These are phyloP conservation scores for Athalia rosae DNA, from an alignment of 2,888 invertebrate species.

Conservation along the genomic window DNA sequence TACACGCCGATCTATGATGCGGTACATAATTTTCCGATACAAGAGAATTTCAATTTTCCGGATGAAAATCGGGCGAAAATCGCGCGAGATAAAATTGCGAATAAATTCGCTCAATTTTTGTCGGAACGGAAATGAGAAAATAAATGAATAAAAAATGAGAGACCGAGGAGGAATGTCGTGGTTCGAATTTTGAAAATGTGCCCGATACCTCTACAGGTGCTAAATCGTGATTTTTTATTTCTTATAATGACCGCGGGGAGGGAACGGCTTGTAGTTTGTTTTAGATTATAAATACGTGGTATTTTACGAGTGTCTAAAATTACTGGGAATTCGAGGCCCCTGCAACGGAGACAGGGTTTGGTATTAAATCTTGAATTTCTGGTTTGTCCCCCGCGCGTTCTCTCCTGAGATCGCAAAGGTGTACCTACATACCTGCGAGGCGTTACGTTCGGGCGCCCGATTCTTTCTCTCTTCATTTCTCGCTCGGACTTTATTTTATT, in stretches of 20 bases:
- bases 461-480: too few species aligned
- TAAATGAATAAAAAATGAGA: neutral
- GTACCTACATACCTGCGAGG: neutral
- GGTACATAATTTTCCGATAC: too few species aligned
- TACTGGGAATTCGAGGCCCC: slow-evolving; percentile 30
- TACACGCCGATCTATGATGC: too few species aligned
- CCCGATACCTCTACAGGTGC: neutral
- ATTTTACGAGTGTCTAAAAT: slow-evolving; percentile 14
- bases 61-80: too few species aligned
- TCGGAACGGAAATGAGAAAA: neutral
- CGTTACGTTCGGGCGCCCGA: neutral
- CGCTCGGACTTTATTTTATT: neutral
- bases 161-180: neutral
- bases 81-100: neutral
- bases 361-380: slow-evolving; percentile 31
- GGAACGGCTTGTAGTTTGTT: neutral
- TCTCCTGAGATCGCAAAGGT: neutral
- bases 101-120: neutral
- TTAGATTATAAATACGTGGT: slow-evolving; percentile 1
- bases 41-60: too few species aligned
- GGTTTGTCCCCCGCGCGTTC: slow-evolving; percentile 2
- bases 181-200: neutral
- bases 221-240: neutral
- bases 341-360: neutral
- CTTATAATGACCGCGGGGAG: neutral